phyloP scores from a whole-genome alignment of 2,113 vertebrate species.

The Ceuthmochares aereus region DNA sequence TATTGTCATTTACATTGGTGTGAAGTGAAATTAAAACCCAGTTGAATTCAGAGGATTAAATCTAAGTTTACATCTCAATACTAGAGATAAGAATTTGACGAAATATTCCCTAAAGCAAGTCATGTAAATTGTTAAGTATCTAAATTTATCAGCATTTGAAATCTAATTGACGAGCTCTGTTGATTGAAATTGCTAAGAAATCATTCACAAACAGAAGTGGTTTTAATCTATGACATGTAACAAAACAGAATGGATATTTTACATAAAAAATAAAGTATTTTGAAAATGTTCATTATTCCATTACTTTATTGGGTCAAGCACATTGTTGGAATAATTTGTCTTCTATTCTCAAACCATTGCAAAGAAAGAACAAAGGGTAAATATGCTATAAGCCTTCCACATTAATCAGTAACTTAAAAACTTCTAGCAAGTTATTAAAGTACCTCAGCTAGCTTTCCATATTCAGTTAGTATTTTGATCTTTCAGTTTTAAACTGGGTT shows the following conservation, averaged over 20 bases:
- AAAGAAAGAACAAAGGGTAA: neutral
- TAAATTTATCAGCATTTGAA: neutral
- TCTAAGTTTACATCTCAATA: neutral
- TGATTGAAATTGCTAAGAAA: neutral
- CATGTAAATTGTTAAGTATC: neutral
- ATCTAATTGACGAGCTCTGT: neutral
- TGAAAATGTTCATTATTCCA: neutral
- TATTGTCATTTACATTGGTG: neutral
- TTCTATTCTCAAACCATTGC: neutral
- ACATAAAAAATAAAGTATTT: neutral
- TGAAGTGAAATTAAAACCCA: neutral
- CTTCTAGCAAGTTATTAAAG: neutral
- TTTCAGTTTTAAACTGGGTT: accelerated
- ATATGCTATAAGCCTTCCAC: accelerated
- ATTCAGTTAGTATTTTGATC: neutral
- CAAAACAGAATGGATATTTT: neutral
- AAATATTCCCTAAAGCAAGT: neutral
- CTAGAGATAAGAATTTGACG: neutral
- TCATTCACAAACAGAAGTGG: neutral
- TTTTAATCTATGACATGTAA: neutral
- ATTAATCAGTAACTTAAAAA: neutral
- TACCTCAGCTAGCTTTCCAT: accelerated
- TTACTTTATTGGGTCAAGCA: neutral
- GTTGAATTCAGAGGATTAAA: neutral
- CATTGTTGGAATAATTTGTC: neutral